phyloP scores from a whole-genome alignment of 2,797 vertebrate species.

The Heteromormyrus szaboi region DNA sequence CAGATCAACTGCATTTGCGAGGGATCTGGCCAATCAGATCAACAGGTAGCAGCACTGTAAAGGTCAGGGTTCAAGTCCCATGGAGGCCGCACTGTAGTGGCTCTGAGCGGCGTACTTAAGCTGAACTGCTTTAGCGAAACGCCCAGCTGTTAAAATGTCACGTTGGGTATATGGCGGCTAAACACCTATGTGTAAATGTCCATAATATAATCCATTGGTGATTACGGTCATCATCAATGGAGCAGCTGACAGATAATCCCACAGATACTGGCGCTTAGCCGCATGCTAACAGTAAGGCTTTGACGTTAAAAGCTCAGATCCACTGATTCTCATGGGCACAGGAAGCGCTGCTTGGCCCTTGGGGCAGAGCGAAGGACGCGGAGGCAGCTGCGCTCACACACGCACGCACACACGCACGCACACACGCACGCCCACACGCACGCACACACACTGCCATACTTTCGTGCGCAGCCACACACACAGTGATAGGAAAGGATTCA shows the following conservation, averaged over 20 bases:
- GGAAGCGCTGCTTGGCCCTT: not conserved
- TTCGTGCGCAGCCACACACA: conserved; percentile 3
- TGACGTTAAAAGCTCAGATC: not conserved
- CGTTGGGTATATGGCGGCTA: not conserved
- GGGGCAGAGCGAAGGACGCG: conserved; percentile 16
- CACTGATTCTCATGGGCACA: conserved; percentile 14
- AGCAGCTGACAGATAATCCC: not conserved
- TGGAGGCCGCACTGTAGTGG: not conserved
- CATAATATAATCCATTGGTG: not conserved
- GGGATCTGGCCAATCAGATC: not conserved
- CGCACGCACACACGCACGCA: not conserved
- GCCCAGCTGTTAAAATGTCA: not conserved
- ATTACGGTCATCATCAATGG: not conserved
- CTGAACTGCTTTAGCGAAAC: not conserved
- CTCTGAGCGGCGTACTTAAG: not conserved
- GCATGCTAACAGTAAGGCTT: not conserved
- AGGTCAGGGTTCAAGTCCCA: not conserved
- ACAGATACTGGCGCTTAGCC: not conserved
- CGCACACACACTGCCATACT: not conserved
- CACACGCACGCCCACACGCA: not conserved
- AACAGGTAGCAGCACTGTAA: not conserved
- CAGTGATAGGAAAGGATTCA: not conserved
- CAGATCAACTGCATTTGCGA: not conserved
- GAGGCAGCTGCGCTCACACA: not conserved
- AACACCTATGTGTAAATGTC: not conserved